Base-by-base conservation (phyloP, 1,140 invertebrate genomes). In the Drosophila albomicans region DNA sequence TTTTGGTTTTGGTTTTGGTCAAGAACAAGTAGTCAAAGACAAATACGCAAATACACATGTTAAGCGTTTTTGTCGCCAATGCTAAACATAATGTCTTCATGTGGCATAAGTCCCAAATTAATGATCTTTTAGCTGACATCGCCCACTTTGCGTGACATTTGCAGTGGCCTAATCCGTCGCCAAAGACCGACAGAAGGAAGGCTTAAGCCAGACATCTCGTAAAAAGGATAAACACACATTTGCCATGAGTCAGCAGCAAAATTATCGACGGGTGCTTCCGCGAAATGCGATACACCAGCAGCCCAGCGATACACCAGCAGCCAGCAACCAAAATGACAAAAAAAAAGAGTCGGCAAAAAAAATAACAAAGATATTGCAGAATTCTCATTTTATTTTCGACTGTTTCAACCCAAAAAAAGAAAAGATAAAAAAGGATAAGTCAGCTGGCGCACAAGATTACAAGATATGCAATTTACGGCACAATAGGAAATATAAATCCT, bases 401-500 rank as follows among this genome's bases (percentile, higher is more conserved):
- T 54, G 64, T 86, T 79, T 87, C 77, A 54, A 46, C 56, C 73
- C 45, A 65, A 87, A 85, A 85, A 85, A 69, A 38, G 1, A 16
- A 10, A 41, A 45, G 57, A 43, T 20, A 38, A 10, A 73, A 6
- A 20, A 25, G 16, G 51, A 45, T 70, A 86, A 87, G 85, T 88
- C 84, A 88, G 84, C 84, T 88, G 82, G 75, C 71, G 57, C 49
- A 48, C 28, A 48, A 80, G 78, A 78, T 86, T 82, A 82, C 79
- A 87, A 87, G 82, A 76, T 86, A 81, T 82, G 79, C 78, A 79
- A 75, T 86, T 82, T 85, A 76, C 35, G 62, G 65, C 49, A 88
- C 81, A 88, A 86, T 85, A 65, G 87, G 86, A 90, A 91, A 91
- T 87, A 90, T 90, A 91, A 90, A 90, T 90, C 86, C 86, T 87